These are phyloP conservation scores for Sebastes alutus DNA, from an alignment of 2,797 vertebrate species.

Conservation along the genomic window DNA sequence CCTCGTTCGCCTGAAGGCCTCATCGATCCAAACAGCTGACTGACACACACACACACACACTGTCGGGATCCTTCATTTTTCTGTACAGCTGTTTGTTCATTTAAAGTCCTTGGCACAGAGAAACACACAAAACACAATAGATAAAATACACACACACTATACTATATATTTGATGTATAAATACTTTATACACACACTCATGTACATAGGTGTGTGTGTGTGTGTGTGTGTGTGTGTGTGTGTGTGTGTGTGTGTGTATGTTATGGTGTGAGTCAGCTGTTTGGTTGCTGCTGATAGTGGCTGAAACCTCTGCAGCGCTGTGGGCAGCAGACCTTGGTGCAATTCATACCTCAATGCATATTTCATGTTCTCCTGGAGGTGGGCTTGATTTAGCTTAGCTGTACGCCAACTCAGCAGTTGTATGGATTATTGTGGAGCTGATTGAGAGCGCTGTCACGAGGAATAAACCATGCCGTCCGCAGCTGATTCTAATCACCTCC, in stretches of 20 bases:
- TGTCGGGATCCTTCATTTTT: too few species aligned
- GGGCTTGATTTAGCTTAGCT: constrained; percentile 44
- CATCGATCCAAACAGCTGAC: background rate
- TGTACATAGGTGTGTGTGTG: background rate
- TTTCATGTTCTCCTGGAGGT: constrained; percentile 48
- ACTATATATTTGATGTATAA: background rate
- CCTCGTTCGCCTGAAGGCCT: background rate
- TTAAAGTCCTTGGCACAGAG: background rate
- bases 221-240: too few species aligned
- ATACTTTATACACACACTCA: background rate
- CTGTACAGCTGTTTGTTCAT: background rate
- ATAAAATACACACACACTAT: too few species aligned
- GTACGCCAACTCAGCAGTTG: constrained; percentile 14
- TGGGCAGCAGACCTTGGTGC: constrained; percentile 19
- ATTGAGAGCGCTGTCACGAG: constrained; percentile 23
- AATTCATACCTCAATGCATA: constrained; percentile 32
- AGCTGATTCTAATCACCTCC: background rate
- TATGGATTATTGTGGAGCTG: constrained; percentile 20
- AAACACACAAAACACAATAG: background rate
- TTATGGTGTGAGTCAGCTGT: constrained; percentile 30
- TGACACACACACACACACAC: background rate
- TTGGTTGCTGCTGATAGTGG: constrained; percentile 43
- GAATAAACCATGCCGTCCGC: background rate
- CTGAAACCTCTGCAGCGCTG: background rate
- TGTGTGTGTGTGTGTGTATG: background rate